These are phyloP conservation scores for Cryptoblepharus egeriae DNA, from an alignment of 2,797 vertebrate genomes.

Conservation along the genomic window DNA sequence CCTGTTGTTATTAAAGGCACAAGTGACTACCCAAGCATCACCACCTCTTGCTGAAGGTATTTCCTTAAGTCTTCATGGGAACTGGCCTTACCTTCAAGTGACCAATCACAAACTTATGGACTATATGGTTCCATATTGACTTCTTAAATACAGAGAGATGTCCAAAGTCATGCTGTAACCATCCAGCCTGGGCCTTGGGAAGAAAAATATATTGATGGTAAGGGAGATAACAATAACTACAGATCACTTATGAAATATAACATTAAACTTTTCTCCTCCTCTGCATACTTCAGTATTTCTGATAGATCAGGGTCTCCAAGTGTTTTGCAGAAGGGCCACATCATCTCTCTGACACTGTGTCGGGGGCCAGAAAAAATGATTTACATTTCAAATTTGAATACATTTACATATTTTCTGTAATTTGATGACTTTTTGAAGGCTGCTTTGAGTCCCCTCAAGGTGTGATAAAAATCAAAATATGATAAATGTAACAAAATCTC, in stretches of 20 bases:
- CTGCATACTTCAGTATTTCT: background rate
- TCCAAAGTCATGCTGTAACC: slow-evolving; percentile 87
- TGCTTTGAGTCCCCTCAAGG: too few species aligned
- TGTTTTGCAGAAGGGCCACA: too few species aligned
- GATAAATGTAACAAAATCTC: slow-evolving; percentile 13
- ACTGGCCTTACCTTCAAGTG: slow-evolving; percentile 88
- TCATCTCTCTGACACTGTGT: too few species aligned
- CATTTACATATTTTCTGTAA: too few species aligned
- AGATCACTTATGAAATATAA: background rate
- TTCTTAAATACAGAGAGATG: slow-evolving; percentile 94
- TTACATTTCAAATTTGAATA: too few species aligned
- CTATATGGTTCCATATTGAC: slow-evolving; percentile 89
- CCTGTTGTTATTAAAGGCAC: background rate
- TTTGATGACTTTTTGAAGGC: too few species aligned
- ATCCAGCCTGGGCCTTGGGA: slow-evolving; percentile 87
- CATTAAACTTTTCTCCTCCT: background rate
- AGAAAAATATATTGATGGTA: slow-evolving; percentile 30
- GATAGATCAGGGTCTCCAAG: too few species aligned
- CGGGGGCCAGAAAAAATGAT: too few species aligned
- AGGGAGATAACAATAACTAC: background rate
- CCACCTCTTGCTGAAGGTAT: too few species aligned
- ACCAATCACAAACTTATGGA: slow-evolving; percentile 93
- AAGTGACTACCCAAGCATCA: background rate
- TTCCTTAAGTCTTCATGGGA: background rate
- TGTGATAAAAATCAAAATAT: too few species aligned